A percentile compares a stretch with the other conserved stretches of the same genome.
Conservation (phyloP, 2,113 vertebrate genomes). For the Pluvialis apricaria region DNA sequence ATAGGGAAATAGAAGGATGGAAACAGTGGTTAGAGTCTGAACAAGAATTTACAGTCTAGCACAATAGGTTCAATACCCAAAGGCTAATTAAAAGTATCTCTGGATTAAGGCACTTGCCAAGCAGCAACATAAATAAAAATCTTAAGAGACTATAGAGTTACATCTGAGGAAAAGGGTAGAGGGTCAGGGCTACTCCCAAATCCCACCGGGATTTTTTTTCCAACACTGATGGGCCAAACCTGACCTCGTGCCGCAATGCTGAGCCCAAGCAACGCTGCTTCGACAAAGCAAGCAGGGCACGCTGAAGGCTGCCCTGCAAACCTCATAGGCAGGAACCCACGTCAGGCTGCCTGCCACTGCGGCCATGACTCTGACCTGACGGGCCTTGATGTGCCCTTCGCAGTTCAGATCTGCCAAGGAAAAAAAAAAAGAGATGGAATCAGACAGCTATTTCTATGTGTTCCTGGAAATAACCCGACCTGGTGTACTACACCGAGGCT, state of each 20-base stretch:
- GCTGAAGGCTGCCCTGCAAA: neutral
- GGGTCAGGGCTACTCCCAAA: neutral
- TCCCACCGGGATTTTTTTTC: neutral
- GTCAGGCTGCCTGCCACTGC: accelerated
- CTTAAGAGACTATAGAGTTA: neutral
- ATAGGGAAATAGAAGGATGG: neutral
- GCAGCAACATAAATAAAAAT: neutral
- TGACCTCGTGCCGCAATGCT: accelerated
- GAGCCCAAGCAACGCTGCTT: neutral
- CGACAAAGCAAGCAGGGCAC: neutral
- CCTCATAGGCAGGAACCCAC: neutral
- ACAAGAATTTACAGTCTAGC: neutral
- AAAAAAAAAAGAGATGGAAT: neutral
- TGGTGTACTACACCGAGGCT: neutral
- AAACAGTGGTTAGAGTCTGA: neutral
- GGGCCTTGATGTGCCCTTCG: neutral
- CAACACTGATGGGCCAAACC: neutral
- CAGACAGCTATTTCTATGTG: neutral
- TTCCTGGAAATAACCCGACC: neutral
- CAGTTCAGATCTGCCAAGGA: neutral
- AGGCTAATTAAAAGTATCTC: neutral
- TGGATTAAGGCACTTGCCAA: neutral
- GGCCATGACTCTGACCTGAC: neutral
- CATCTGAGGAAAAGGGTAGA: neutral
- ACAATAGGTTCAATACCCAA: neutral